Evolutionary conservation across 2,797 vertebrate species (phyloP).

Genomic region (Clarias laeviceps): DNA sequence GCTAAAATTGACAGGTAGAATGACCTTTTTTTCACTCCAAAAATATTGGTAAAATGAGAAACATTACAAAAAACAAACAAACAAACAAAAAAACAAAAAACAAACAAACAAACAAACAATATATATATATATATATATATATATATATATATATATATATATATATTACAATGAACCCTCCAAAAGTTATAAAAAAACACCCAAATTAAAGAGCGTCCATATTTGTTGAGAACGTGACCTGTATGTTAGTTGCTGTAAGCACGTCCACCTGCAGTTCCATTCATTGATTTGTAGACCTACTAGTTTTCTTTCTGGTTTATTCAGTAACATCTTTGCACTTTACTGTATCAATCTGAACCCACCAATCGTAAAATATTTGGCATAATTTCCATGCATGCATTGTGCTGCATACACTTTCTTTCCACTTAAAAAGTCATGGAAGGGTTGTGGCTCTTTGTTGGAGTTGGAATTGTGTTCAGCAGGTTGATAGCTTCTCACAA

Average conservation of each 20-base stretch:
- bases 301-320: neutral
- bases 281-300: neutral
- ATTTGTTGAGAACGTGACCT: neutral
- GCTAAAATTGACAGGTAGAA: neutral
- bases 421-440: constrained; percentile 56
- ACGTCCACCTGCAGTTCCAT: neutral
- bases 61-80: neutral
- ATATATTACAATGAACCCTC: neutral
- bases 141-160: too few relatives aligned
- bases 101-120: too few relatives aligned
- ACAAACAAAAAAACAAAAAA: too few relatives aligned
- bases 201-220: neutral
- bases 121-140: too few relatives aligned
- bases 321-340: neutral
- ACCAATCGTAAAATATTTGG: constrained; percentile 41
- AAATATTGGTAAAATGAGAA: neutral
- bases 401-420: constrained; percentile 50
- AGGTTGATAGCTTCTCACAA: constrained; percentile 53
- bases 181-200: neutral
- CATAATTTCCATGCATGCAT: constrained; percentile 49
- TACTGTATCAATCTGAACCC: constrained; percentile 27
- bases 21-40: neutral
- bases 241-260: neutral
- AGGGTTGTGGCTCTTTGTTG: constrained; percentile 53
- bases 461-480: constrained; percentile 51